phyloP scores from a whole-genome alignment of 2,113 vertebrate genomes.

The Poeciliopsis prolifica region DNA sequence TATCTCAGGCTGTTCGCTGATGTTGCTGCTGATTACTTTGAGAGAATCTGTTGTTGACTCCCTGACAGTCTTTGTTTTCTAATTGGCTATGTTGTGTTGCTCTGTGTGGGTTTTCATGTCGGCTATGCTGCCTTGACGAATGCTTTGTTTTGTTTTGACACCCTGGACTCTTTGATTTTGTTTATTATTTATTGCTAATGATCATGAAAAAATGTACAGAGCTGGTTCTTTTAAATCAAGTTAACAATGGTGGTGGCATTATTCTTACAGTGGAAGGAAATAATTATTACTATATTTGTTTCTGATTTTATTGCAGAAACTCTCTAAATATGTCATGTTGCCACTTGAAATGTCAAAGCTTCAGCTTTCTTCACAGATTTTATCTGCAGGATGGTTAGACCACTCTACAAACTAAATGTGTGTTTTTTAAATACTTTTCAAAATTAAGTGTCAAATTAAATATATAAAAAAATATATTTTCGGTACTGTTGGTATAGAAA shows the following conservation, averaged over 20 bases:
- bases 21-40: slow-evolving; percentile 1
- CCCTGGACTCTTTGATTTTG: slow-evolving; percentile 20
- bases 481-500: too few relatives aligned
- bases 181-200: slow-evolving; percentile 11
- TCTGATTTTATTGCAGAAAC: not conserved
- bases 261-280: not conserved
- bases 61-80: slow-evolving; percentile 18
- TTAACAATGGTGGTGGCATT: not conserved
- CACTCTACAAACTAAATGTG: too few relatives aligned
- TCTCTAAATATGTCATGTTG: not conserved
- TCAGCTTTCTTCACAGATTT: not conserved
- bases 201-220: slow-evolving; percentile 10
- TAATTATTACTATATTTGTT: not conserved
- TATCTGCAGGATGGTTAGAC: not conserved
- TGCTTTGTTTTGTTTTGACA: slow-evolving; percentile 32
- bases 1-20: not conserved
- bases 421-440: not conserved
- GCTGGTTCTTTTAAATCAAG: slow-evolving; percentile 1
- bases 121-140: slow-evolving; percentile 15
- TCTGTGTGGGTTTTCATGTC: slow-evolving; percentile 40
- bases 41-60: slow-evolving; percentile 6
- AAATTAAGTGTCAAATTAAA: not conserved
- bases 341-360: not conserved
- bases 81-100: slow-evolving; percentile 45
- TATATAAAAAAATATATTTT: too few relatives aligned